Evolutionary conservation across 2,797 vertebrate genomes (phyloP), one percentile per base, ranked within the genome.

Genomic region (Benthosema pterotum): DNA sequence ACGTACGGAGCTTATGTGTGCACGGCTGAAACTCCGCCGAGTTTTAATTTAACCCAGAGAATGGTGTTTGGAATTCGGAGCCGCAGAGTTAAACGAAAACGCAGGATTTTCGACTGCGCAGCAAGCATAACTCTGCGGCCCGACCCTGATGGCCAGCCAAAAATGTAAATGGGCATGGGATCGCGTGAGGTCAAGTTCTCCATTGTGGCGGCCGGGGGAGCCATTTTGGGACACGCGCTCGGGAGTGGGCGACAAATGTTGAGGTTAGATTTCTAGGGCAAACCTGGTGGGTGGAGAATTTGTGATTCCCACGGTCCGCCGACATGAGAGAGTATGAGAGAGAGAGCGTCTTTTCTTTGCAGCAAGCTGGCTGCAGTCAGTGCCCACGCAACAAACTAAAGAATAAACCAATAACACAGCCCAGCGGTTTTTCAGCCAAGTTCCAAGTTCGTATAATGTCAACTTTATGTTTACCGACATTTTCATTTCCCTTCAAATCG

Each of bases 111-210:
- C 8, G 2, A 2, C 8, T 38, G 32, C 11, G 56, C 52, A 77
- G 72, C 65, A 67, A 79, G 63, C 59, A 42, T 71, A 86, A 83
- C n/a, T 76, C 73, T 78, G 65, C 73, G 57, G n/a, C n/a, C 73
- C 72, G 32, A 66, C 59, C 68, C 60, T 61, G 69, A 83, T 42
- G 67, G 77, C 73, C 78, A 78, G 86, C 70, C 46, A 67, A 77
- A 83, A 79, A 78, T 38, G 50, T 28, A 56, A 82, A 80, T 70
- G 63, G 48, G 43, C n/a, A 65, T 57, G 65, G 71, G 58, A 50
- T 55, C 49, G 57, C 19, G 61, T 17, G 57, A 49, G 76, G 54
- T 60, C 7, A 8, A 69, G 54, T 76, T 67, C 14, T 1, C 49
- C 25, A 65, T 19, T 42, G 67, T 67, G 52, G 64, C 42, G 42